Conservation (phyloP, 2,113 vertebrate species). For the Thymallus thymallus region DNA sequence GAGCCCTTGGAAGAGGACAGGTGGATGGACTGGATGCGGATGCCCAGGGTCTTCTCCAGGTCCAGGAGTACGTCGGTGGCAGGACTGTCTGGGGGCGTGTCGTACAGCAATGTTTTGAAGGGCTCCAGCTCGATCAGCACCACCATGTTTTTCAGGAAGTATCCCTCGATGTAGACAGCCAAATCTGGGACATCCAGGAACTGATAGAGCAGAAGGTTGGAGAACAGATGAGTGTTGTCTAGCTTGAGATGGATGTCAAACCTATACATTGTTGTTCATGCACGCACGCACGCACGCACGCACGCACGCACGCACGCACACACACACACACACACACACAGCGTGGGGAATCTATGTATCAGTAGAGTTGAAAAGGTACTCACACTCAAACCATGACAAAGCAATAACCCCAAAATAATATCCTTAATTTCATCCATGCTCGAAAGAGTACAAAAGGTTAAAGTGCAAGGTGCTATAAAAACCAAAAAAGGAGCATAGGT, state of each 20-base stretch:
- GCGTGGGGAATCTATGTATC: too few relatives aligned
- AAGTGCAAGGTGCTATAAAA: too few relatives aligned
- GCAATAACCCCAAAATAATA: too few relatives aligned
- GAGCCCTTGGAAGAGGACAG: slow-evolving; percentile 98
- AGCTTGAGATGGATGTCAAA: neutral
- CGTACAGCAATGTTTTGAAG: slow-evolving; percentile 94
- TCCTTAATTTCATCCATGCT: too few relatives aligned
- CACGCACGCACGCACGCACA: neutral
- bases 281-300: slow-evolving; percentile 11
- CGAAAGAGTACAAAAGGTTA: too few relatives aligned
- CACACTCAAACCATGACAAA: too few relatives aligned
- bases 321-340: neutral
- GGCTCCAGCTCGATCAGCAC: slow-evolving; percentile 95
- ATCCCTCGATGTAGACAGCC: slow-evolving; percentile 90
- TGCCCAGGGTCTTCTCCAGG: slow-evolving; percentile 91
- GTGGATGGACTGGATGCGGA: slow-evolving; percentile 95
- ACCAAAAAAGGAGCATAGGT: too few relatives aligned
- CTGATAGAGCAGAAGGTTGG: slow-evolving; percentile 57
- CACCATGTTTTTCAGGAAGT: slow-evolving; percentile 98
- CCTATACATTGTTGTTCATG: slow-evolving; percentile 6
- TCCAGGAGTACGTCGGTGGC: slow-evolving; percentile 86
- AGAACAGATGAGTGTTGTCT: neutral
- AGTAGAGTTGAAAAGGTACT: too few relatives aligned
- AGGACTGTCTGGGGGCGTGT: slow-evolving; percentile 83
- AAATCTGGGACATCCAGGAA: slow-evolving; percentile 91